Evolutionary conservation across 1,140 invertebrate species (phyloP), one percentile per base, ranked within the genome.

Genomic region (Pantala flavescens): DNA sequence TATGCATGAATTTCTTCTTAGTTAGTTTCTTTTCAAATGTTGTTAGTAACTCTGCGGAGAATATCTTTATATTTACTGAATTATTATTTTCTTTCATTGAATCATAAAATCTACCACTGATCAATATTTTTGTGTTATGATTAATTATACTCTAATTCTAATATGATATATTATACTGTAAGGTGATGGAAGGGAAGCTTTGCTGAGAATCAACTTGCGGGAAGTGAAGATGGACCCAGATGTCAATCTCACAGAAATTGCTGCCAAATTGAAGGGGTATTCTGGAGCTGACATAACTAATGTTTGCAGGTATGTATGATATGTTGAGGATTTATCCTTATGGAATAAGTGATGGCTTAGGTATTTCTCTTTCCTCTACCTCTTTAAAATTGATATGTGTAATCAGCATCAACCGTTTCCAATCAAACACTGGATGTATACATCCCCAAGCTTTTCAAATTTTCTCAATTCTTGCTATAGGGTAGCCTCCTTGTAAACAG

Each of bases 181-280:
- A 90, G 89, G 81, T 79, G 91, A 93, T 80, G 97, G 97, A 16
- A 86, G 97, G 77, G 91, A 95, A 83, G 93, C 95, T 3, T 82
- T 98, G 23, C 84, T 99, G 23, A 91, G 90, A 80, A 98, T 98
- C 77, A 98, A 97, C 84, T 85, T 99, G 55, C 84, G 93, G 76
- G 95, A 97, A 84, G 94, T 96, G 0, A 93, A 95, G 81, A 82
- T 96, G 1, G 91, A 93, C 21, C 75, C 78, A n/a, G 84, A 86
- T 78, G 83, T 88, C 7, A 83, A 87, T 77, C 77, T 89, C 73
- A 77, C 78, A 42, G 79, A 81, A 23, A 84, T 90, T 55, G 86
- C 88, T 5, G 82, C 83, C 28, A 82, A 84, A 71, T 77, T 90
- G 71, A 85, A 88, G 43, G 89, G 89, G 19, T 90, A 90, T 80